phyloP scores from a whole-genome alignment of 35 echinoderm and acorn worm genomes.

The Ophiothrix spiculata region DNA sequence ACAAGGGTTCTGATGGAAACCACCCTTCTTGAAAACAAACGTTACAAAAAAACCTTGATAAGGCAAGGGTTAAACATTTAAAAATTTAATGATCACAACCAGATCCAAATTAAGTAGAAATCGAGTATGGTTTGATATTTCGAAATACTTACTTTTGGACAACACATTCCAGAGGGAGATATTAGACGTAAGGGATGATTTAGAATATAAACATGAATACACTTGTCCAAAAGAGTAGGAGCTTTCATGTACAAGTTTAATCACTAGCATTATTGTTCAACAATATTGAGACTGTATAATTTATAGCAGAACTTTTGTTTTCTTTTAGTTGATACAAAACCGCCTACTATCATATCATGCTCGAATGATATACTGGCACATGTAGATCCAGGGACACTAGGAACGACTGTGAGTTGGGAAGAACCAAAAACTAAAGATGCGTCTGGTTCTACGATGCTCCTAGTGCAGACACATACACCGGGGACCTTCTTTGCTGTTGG shows the following conservation, averaged over 20 bases:
- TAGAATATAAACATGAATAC: background rate
- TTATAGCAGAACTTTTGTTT: no score
- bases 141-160: background rate
- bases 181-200: background rate
- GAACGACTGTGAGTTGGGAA: constrained; percentile 26
- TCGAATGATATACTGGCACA: constrained; percentile 20
- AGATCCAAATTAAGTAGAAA: no score
- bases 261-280: background rate
- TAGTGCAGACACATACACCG: constrained; percentile 14
- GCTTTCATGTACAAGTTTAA: background rate
- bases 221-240: background rate
- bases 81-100: no score
- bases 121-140: no score
- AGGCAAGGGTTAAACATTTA: no score
- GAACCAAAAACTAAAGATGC: constrained; percentile 42
- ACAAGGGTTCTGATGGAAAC: no score
- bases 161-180: no score
- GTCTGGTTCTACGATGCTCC: constrained; percentile 26
- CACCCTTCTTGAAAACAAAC: no score
- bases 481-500: constrained; percentile 28
- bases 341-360: background rate
- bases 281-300: background rate
- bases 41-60: no score
- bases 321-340: background rate
- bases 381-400: constrained; percentile 26